Conservation (phyloP, 1,140 invertebrate species). For the Armadillidium nasatum region DNA sequence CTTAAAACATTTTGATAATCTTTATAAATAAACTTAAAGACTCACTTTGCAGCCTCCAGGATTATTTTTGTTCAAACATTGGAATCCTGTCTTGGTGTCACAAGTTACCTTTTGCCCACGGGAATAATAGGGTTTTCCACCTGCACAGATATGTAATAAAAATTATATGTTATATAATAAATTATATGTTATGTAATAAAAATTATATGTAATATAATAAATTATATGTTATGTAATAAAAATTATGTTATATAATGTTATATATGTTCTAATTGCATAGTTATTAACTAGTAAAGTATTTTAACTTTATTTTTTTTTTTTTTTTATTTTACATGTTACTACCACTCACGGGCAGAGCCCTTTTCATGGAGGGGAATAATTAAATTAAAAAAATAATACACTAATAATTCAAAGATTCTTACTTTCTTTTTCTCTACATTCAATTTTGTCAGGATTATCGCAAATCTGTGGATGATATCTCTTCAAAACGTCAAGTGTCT, state of each 20-base stretch:
- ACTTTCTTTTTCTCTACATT: slow-evolving; percentile 32
- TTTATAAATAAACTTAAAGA: too few relatives aligned
- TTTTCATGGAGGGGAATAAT: too few relatives aligned
- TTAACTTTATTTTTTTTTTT: too few relatives aligned
- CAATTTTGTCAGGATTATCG: slow-evolving; percentile 12
- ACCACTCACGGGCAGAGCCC: too few relatives aligned
- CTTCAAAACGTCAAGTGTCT: slow-evolving; percentile 26
- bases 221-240: not conserved
- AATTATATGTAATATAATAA: too few relatives aligned
- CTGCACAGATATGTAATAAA: not conserved
- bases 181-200: not conserved
- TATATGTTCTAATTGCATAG: not conserved
- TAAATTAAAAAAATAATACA: too few relatives aligned
- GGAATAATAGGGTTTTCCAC: not conserved
- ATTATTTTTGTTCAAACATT: slow-evolving; percentile 25
- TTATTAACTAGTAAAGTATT: too few relatives aligned
- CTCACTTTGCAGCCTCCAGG: slow-evolving; percentile 31
- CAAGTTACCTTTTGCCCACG: slow-evolving; percentile 30
- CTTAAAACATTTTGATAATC: too few relatives aligned
- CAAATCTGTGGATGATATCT: slow-evolving; percentile 23
- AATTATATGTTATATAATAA: too few relatives aligned
- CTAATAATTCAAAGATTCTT: slow-evolving; percentile 17
- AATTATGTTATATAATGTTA: not conserved
- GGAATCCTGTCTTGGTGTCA: slow-evolving; percentile 22
- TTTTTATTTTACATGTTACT: too few relatives aligned